phyloP scores from a whole-genome alignment of 2,888 invertebrate genomes.

The Lasioglossum villosulum region DNA sequence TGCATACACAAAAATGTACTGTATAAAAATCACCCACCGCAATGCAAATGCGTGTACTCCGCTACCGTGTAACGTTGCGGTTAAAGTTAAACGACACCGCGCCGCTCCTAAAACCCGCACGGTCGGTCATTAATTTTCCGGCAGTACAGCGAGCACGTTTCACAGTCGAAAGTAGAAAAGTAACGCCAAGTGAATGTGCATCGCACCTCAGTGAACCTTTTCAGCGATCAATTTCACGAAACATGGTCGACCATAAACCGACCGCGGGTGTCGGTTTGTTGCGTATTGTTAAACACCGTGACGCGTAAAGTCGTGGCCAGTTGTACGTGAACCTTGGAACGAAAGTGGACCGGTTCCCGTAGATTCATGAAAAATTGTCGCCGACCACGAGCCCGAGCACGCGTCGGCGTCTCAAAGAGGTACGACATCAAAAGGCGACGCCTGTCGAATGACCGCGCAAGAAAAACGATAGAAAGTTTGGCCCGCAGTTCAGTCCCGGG shows the following conservation, averaged over 20 bases:
- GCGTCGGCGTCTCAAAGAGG: conserved; percentile 41
- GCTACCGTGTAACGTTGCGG: not conserved
- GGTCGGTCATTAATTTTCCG: not conserved
- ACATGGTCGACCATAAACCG: not conserved
- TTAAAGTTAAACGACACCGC: not conserved
- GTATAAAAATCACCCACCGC: not conserved
- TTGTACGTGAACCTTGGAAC: not conserved
- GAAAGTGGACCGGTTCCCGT: conserved; percentile 10
- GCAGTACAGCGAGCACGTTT: not conserved
- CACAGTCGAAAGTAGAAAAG: not conserved
- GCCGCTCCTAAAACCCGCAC: not conserved
- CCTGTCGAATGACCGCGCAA: not conserved
- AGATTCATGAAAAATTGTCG: conserved; percentile 31
- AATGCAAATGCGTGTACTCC: not conserved
- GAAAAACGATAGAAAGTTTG: not conserved
- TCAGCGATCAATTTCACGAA: not conserved
- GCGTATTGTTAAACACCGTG: not conserved
- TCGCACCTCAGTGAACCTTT: not conserved
- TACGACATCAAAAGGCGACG: conserved; percentile 16
- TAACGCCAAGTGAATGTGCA: not conserved
- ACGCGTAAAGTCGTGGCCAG: not conserved
- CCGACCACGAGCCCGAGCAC: conserved; percentile 33
- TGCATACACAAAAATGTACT: too few relatives aligned
- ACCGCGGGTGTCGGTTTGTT: not conserved
- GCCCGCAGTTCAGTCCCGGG: not conserved